phyloP scores from a whole-genome alignment of 2,797 vertebrate species.

The Peromyscus aztecus region DNA sequence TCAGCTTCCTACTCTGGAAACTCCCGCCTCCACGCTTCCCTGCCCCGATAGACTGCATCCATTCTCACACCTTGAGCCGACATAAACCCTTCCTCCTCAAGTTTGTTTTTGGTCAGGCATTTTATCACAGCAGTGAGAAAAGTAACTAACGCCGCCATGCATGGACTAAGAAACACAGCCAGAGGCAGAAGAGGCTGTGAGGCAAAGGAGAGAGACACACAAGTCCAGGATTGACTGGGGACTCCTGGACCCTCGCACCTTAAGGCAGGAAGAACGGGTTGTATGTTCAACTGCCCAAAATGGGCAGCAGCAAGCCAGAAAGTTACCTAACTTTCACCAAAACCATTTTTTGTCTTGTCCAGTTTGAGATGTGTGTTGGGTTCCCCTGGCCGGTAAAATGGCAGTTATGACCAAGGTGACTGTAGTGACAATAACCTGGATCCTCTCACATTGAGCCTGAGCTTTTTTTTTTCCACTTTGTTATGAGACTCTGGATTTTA shows the following conservation, averaged over 20 bases:
- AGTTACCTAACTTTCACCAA: neutral
- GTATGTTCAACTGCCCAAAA: neutral
- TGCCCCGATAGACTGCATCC: neutral
- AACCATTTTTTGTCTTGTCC: neutral
- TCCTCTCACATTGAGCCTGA: neutral
- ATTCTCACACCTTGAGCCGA: neutral
- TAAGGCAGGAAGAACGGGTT: neutral
- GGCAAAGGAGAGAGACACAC: neutral
- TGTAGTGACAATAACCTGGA: neutral
- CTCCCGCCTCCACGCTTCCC: no score
- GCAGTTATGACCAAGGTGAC: neutral
- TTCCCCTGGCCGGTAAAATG: neutral
- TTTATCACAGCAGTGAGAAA: neutral
- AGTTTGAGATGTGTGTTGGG: neutral
- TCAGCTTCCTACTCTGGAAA: neutral
- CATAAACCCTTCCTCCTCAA: neutral
- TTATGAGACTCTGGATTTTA: neutral
- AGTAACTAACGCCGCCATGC: neutral
- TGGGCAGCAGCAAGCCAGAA: neutral
- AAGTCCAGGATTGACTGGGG: neutral
- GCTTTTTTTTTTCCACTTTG: neutral
- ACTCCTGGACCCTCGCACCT: neutral
- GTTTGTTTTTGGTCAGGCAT: neutral
- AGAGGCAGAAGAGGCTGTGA: neutral
- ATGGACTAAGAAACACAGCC: neutral